Percentiles rank a stretch among this genome's conserved stretches.
Conservation (phyloP, 2,797 vertebrate genomes). For the Rhincodon typus region DNA sequence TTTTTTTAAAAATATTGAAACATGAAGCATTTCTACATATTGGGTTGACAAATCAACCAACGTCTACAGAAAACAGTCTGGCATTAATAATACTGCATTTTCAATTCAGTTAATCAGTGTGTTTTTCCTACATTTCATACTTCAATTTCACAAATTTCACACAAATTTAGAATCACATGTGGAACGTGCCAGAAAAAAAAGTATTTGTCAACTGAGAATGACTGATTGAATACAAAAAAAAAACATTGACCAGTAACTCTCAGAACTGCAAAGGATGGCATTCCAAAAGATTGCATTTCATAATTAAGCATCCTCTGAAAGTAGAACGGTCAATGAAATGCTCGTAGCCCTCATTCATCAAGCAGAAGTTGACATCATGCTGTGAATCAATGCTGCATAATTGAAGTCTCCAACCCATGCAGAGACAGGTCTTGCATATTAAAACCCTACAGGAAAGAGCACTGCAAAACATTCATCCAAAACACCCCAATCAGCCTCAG, state of each 20-base stretch:
- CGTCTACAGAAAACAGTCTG: neutral
- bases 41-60: neutral
- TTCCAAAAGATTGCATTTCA: neutral
- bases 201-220: neutral
- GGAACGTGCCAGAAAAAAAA: constrained; percentile 6
- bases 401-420: constrained; percentile 23
- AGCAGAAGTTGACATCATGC: neutral
- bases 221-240: neutral
- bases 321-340: constrained; percentile 5
- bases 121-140: neutral
- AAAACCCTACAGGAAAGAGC: constrained; percentile 11
- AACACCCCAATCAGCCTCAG: neutral
- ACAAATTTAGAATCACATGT: neutral
- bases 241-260: constrained; percentile 1
- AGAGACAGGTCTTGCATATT: constrained; percentile 30
- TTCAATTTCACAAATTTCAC: neutral
- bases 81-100: no score
- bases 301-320: constrained; percentile 25
- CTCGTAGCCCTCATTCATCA: constrained; percentile 28
- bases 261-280: constrained; percentile 1
- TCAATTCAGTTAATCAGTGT: neutral
- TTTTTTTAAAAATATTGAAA: neutral
- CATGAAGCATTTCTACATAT: neutral
- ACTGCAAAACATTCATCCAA: neutral
- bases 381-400: constrained; percentile 16